These are phyloP conservation scores for Chrysolina haemoptera DNA, from an alignment of 2,888 invertebrate species.

Conservation along the genomic window DNA sequence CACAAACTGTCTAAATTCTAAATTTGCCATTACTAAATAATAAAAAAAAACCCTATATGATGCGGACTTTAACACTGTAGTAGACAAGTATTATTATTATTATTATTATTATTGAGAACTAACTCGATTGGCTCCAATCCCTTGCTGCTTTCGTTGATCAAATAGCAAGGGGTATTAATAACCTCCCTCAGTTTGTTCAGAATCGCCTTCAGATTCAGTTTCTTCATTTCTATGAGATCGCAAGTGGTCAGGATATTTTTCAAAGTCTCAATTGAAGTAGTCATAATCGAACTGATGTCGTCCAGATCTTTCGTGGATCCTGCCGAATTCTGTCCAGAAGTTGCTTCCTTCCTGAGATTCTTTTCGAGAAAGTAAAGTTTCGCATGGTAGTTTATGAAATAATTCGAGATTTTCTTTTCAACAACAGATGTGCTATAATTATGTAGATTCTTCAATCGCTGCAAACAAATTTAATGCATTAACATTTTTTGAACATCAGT, in stretches of 20 bases:
- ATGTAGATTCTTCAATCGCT: constrained; percentile 42
- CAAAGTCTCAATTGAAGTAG: constrained; percentile 44
- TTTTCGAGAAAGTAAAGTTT: constrained; percentile 42
- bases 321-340: constrained; percentile 15
- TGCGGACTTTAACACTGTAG: too few species aligned
- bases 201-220: constrained; percentile 53
- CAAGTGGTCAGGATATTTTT: constrained; percentile 46
- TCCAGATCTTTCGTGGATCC: constrained; percentile 38
- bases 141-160: constrained; percentile 41
- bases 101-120: constrained; percentile 17
- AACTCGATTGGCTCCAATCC: constrained; percentile 47
- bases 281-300: constrained; percentile 40
- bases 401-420: constrained; percentile 44
- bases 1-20: too few species aligned
- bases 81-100: not conserved
- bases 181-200: constrained; percentile 48
- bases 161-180: constrained; percentile 51
- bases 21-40: too few species aligned
- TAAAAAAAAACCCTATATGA: too few species aligned
- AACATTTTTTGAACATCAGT: too few species aligned
- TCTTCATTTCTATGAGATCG: constrained; percentile 41
- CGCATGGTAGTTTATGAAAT: constrained; percentile 46
- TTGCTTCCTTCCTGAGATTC: constrained; percentile 36
- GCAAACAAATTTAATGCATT: constrained; percentile 21
- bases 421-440: constrained; percentile 33